Conservation (phyloP, 2,797 vertebrate genomes). For the Sebastes kiyomatsui region DNA sequence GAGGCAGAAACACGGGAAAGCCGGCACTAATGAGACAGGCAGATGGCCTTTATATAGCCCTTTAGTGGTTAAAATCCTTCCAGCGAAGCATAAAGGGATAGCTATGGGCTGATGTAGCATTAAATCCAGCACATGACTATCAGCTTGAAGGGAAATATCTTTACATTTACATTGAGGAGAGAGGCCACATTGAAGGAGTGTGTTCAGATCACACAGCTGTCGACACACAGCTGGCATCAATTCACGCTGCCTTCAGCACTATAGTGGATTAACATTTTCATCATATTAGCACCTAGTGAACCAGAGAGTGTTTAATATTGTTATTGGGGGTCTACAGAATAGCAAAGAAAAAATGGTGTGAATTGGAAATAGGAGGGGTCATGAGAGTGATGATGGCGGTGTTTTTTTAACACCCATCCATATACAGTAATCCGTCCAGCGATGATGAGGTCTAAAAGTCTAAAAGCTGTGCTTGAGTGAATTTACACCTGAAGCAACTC, state of each 20-base stretch:
- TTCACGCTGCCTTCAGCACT: conserved; percentile 51
- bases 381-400: not conserved
- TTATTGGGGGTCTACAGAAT: conserved; percentile 2
- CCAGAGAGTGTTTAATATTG: conserved; percentile 25
- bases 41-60: conserved; percentile 71
- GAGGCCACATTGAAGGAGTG: conserved; percentile 23
- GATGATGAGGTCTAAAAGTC: not conserved
- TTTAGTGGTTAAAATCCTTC: conserved; percentile 63
- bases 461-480: not conserved
- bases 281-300: conserved; percentile 54
- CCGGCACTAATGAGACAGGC: conserved; percentile 61
- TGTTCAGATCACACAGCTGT: conserved; percentile 57
- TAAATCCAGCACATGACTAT: conserved; percentile 60
- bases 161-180: conserved; percentile 49
- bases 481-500: not conserved
- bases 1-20: conserved; percentile 37
- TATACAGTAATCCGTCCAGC: not conserved
- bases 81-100: conserved; percentile 58
- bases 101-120: conserved; percentile 59
- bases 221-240: conserved; percentile 54
- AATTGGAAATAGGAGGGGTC: not conserved
- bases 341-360: conserved; percentile 6
- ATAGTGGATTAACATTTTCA: conserved; percentile 53
- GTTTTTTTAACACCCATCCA: not conserved
- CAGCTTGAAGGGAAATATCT: conserved; percentile 53